Base-by-base conservation (phyloP, 2,113 vertebrate species). In the Pelmatolapia mariae region DNA sequence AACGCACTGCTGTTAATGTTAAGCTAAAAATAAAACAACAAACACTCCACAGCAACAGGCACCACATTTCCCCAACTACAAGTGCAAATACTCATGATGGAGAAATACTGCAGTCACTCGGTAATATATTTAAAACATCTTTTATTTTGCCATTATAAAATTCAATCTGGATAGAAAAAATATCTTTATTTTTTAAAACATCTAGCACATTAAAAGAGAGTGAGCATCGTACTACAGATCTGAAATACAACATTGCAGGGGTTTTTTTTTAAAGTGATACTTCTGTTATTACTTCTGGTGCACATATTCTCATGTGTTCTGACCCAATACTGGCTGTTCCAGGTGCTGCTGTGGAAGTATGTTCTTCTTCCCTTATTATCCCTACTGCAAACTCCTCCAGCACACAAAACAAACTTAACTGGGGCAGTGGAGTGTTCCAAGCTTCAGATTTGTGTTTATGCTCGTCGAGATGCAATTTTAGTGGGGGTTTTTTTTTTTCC, bases 101-200 rank as follows among this genome's bases (percentile, higher is more conserved):
- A 40, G 10, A 29, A 50, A 38, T 4, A 33, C 19, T 11, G 12
- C 78, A 15, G 29, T 38, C 57, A 71, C 26, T 19, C 36, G 10
- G 22, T 24, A 36, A 18, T 43, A 66, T 89, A 90, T 79, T 92
- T 57, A 89, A 92, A 92, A 93, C 83, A 81, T 89, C 50, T 92
- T 95, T 95, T 83, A 93, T 94, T 91, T 84, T 90, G 89, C 85
- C 2, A 81, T 94, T 94, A 92, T 81, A 94, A 94, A 94, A 94
- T 84, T 86, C 83, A 89, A 84, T 84, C 80, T 15, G 59, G 3
- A 81, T 93, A 95, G 79, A 95, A 95, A 94, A 93, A 90, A 90
- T 82, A 88, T 83, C 24, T 76, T 29, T 18, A 10, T 12, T 47
- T 66, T 86, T 79, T 52, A 3, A 84, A 85, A 93, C 85, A 84